phyloP scores from a whole-genome alignment of 2,888 invertebrate genomes.

The Macaria notata region DNA sequence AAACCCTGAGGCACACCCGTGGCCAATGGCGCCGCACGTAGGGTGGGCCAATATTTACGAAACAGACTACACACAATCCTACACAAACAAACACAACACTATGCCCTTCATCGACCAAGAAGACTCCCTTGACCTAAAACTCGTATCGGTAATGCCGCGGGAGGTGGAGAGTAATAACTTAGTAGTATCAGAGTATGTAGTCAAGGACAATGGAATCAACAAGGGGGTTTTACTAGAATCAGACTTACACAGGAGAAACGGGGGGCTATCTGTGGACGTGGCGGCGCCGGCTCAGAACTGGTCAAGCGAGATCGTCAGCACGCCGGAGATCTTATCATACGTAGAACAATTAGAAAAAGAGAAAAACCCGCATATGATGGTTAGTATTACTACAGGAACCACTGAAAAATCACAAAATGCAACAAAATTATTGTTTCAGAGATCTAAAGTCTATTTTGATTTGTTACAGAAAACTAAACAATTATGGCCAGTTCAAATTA shows the following conservation, averaged over 20 bases:
- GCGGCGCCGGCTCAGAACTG: conserved; percentile 48
- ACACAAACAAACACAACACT: conserved; percentile 52
- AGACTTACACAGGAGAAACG: conserved; percentile 35
- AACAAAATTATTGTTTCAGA: background rate
- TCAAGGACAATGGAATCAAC: conserved; percentile 43
- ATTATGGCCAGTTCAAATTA: conserved; percentile 43
- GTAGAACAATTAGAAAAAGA: conserved; percentile 75
- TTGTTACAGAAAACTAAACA: conserved; percentile 49
- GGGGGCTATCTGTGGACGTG: conserved; percentile 59
- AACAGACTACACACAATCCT: conserved; percentile 54
- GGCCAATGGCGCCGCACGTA: conserved; percentile 48
- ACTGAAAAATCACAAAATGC: background rate
- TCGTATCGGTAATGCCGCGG: conserved; percentile 61
- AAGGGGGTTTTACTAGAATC: conserved; percentile 34
- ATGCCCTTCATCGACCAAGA: conserved; percentile 70
- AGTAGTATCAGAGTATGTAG: conserved; percentile 58
- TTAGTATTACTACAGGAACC: conserved; percentile 39
- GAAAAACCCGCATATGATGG: conserved; percentile 52
- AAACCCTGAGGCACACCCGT: conserved; percentile 49
- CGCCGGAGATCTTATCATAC: conserved; percentile 71
- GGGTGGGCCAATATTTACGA: conserved; percentile 51
- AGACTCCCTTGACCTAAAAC: conserved; percentile 66
- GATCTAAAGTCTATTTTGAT: conserved; percentile 13
- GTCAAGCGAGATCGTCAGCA: conserved; percentile 61
- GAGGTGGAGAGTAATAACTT: conserved; percentile 66